A percentile compares a stretch with the other conserved stretches of the same genome.
These are phyloP conservation scores for Dendrocopos noguchii DNA, from an alignment of 2,113 vertebrate genomes.

Conservation along the genomic window DNA sequence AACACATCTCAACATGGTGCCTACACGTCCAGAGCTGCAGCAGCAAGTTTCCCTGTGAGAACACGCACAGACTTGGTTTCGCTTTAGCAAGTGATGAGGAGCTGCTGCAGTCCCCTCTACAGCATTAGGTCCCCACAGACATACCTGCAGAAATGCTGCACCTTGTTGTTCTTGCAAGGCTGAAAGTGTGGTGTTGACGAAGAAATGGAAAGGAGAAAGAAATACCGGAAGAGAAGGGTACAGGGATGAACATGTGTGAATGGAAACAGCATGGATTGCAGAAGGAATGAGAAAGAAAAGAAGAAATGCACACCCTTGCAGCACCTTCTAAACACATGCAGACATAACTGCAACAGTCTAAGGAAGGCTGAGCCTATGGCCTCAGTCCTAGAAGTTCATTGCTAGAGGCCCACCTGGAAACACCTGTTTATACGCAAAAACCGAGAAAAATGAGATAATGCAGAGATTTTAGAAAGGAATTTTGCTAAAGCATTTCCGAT, in stretches of 20 bases:
- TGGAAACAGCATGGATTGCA: fast-evolving
- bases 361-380: not conserved
- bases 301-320: not conserved
- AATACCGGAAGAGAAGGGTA: not conserved
- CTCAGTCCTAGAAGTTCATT: not conserved
- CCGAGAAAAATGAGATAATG: fast-evolving
- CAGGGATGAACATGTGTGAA: not conserved
- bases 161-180: not conserved
- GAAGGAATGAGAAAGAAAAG: not conserved
- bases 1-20: not conserved
- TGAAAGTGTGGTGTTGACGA: fast-evolving
- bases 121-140: fast-evolving
- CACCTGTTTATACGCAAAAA: fast-evolving
- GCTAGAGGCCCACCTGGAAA: not conserved
- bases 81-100: not conserved
- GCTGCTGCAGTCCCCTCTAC: not conserved
- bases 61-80: fast-evolving
- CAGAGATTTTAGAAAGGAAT: not conserved
- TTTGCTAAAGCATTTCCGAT: not conserved
- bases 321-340: not conserved
- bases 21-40: not conserved
- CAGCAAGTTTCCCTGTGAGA: not conserved
- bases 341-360: not conserved
- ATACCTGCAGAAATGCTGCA: fast-evolving
- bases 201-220: not conserved